These are phyloP conservation scores for Cynaeus angustus DNA, from an alignment of 2,888 invertebrate genomes.

Conservation along the genomic window DNA sequence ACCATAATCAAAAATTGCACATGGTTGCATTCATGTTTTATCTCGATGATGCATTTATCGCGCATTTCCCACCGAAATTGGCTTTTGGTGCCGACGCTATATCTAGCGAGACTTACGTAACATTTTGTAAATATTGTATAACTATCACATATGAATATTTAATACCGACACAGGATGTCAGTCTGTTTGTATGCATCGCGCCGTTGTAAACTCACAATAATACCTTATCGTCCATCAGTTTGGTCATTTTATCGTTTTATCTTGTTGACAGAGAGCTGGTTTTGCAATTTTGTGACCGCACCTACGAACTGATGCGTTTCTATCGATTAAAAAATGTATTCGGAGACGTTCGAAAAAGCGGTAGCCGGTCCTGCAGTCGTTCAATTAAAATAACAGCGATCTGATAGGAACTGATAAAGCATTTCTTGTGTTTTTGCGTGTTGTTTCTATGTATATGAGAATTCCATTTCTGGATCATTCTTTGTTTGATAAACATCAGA, in stretches of 20 bases:
- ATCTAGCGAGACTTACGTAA: slow-evolving; percentile 26
- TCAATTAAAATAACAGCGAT: slow-evolving; percentile 50
- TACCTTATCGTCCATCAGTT: slow-evolving; percentile 54
- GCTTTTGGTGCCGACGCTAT: slow-evolving; percentile 33
- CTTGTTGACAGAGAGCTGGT: slow-evolving; percentile 43
- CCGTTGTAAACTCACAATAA: slow-evolving; percentile 45
- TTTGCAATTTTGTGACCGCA: slow-evolving; percentile 30
- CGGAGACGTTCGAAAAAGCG: slow-evolving; percentile 16
- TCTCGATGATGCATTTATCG: slow-evolving; percentile 51
- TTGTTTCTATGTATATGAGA: slow-evolving; percentile 53
- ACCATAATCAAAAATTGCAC: slow-evolving; percentile 68
- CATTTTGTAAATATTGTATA: slow-evolving; percentile 43
- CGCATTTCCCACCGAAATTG: slow-evolving; percentile 44
- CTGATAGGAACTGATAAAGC: slow-evolving; percentile 47
- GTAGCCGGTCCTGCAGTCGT: slow-evolving; percentile 14
- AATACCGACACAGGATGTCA: slow-evolving; percentile 49
- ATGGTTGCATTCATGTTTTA: slow-evolving; percentile 64
- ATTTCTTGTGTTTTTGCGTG: slow-evolving; percentile 50
- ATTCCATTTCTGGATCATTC: slow-evolving; percentile 57
- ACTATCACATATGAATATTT: slow-evolving; percentile 46
- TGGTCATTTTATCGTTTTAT: slow-evolving; percentile 47
- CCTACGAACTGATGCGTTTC: slow-evolving; percentile 13
- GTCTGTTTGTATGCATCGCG: slow-evolving; percentile 48
- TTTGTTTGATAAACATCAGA: slow-evolving; percentile 56
- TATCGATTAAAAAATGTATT: slow-evolving; percentile 27